Evolutionary conservation across 1,140 invertebrate genomes (phyloP).

Genomic region (Oppia nitens): DNA sequence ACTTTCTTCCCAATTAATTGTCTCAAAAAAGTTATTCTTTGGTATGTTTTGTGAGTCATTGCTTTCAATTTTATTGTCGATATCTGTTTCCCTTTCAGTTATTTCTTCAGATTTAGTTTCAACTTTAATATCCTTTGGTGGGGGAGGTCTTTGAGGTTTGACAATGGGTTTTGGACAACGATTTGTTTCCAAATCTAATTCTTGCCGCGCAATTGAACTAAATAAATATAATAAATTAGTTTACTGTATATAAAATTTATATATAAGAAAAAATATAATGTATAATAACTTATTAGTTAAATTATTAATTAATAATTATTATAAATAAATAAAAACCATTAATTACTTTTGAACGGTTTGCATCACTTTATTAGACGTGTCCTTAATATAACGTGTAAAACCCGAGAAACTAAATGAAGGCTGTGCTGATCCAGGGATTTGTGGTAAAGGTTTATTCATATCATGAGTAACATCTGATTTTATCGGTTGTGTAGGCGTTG

Average conservation of each 20-base stretch:
- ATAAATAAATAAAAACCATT: not conserved
- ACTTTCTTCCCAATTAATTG: not conserved
- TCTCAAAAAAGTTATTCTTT: not conserved
- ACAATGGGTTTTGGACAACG: conserved; percentile 46
- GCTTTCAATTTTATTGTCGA: too few species aligned
- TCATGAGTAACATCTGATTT: not conserved
- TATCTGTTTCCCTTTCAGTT: not conserved
- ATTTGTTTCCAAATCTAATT: conserved; percentile 66
- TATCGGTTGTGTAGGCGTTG: not conserved
- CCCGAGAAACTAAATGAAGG: conserved; percentile 14
- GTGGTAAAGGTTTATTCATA: not conserved
- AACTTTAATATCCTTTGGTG: too few species aligned
- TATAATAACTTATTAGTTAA: too few species aligned
- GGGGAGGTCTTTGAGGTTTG: conserved; percentile 16
- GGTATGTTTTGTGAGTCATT: not conserved
- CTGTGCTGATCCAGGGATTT: conserved; percentile 8
- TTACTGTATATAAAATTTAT: not conserved
- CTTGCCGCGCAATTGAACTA: conserved; percentile 65
- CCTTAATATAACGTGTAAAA: conserved; percentile 49
- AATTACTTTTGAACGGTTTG: conserved; percentile 83
- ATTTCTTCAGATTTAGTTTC: not conserved
- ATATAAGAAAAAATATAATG: too few species aligned
- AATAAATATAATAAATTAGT: conserved; percentile 25
- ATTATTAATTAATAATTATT: not conserved
- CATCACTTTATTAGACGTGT: conserved; percentile 89